Percentiles rank a stretch among this genome's conserved stretches.
phyloP scores from a whole-genome alignment of 2,797 vertebrate genomes.

The Eulemur coronatus region DNA sequence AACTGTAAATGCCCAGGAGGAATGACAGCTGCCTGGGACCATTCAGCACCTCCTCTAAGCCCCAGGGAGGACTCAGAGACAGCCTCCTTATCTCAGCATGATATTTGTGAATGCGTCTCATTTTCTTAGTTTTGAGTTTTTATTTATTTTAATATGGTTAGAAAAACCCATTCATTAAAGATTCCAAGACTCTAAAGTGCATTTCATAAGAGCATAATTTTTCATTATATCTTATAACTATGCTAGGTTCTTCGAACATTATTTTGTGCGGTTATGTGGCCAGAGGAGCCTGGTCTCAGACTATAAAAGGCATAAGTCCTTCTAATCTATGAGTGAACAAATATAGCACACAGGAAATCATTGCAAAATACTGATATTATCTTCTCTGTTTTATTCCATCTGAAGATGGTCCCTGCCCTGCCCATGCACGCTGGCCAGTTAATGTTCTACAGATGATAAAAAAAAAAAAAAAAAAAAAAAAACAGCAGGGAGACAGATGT shows the following conservation, averaged over 20 bases:
- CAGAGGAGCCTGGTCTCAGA: neutral
- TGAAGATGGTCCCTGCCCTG: neutral
- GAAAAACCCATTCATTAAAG: neutral
- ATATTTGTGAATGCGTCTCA: neutral
- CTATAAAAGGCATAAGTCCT: neutral
- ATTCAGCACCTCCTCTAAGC: accelerated
- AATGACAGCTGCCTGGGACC: neutral
- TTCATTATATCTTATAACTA: neutral
- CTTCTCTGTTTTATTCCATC: neutral
- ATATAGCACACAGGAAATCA: neutral
- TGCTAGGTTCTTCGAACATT: accelerated
- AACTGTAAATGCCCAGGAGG: neutral
- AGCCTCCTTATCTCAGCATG: accelerated
- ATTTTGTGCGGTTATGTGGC: neutral
- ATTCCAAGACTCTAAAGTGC: neutral
- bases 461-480: neutral
- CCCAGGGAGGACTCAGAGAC: accelerated
- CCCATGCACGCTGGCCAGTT: neutral
- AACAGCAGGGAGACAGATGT: neutral
- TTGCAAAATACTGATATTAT: neutral
- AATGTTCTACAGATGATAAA: constrained; percentile 7
- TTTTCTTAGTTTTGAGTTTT: constrained; percentile 57
- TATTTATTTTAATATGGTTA: neutral
- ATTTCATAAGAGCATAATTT: neutral
- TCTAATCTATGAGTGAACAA: neutral